phyloP scores from a whole-genome alignment of 1,140 invertebrate species.

The Cecropterus lyciades region DNA sequence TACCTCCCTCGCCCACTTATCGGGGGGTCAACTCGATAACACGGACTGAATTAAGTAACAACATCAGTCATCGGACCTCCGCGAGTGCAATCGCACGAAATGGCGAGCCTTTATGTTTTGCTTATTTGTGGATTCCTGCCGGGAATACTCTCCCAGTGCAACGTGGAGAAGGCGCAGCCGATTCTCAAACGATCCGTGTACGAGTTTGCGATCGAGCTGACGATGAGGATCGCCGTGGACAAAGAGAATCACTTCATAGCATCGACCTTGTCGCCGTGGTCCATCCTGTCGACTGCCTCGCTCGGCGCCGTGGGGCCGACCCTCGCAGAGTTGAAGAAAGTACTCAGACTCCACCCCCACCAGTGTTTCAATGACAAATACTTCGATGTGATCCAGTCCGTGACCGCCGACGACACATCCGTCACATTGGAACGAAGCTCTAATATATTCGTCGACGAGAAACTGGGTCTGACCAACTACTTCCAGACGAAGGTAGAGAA shows the following conservation, averaged over 20 bases:
- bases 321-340: slow-evolving; percentile 62
- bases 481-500: slow-evolving; percentile 43
- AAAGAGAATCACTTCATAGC: slow-evolving; percentile 72
- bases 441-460: slow-evolving; percentile 51
- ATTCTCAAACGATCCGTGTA: slow-evolving; percentile 55
- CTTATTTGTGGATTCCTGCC: slow-evolving; percentile 45
- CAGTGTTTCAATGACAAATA: slow-evolving; percentile 67
- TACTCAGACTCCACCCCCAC: slow-evolving; percentile 60
- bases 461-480: slow-evolving; percentile 36
- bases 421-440: slow-evolving; percentile 52
- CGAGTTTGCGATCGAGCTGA: slow-evolving; percentile 60
- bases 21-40: slow-evolving; percentile 23
- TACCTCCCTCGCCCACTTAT: background rate
- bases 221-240: slow-evolving; percentile 57
- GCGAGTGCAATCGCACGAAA: slow-evolving; percentile 38
- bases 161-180: slow-evolving; percentile 42
- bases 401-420: slow-evolving; percentile 13
- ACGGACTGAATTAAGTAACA: background rate
- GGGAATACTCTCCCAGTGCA: slow-evolving; percentile 52
- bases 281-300: slow-evolving; percentile 68
- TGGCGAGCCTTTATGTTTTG: slow-evolving; percentile 45
- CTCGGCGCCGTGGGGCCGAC: slow-evolving; percentile 76
- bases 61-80: slow-evolving; percentile 9
- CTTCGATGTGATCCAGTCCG: slow-evolving; percentile 49
- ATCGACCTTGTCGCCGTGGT: slow-evolving; percentile 81